Evolutionary conservation across 2,113 vertebrate genomes (phyloP).

Genomic region (Agelaius tricolor): DNA sequence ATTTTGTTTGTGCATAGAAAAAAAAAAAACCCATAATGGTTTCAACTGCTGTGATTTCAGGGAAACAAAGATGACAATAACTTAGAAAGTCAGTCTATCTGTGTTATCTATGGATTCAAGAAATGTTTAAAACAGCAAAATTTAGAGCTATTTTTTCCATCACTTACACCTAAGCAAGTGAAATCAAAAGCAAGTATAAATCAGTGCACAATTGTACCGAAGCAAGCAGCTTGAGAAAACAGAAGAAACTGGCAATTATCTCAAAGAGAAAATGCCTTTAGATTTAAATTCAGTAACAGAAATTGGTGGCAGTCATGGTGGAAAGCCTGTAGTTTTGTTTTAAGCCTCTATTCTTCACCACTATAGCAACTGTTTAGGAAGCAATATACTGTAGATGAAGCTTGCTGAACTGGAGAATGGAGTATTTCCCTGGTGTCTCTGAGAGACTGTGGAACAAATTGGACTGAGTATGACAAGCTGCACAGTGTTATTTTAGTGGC

Average conservation of each 20-base stretch:
- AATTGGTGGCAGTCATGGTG: neutral
- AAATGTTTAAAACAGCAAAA: slow-evolving; percentile 28
- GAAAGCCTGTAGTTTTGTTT: neutral
- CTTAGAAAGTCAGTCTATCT: slow-evolving; percentile 28
- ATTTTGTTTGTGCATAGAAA: slow-evolving; percentile 30
- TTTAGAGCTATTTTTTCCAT: slow-evolving; percentile 1
- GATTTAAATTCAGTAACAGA: neutral
- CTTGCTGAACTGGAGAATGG: slow-evolving; percentile 43
- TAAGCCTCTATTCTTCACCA: neutral
- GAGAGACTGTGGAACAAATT: slow-evolving; percentile 54
- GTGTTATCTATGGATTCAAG: neutral
- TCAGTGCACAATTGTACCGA: neutral
- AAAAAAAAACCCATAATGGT: neutral
- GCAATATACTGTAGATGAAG: slow-evolving; percentile 51
- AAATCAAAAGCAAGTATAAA: slow-evolving; percentile 23
- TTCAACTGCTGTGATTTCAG: neutral
- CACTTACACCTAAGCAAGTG: neutral
- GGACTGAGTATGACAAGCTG: slow-evolving; percentile 58
- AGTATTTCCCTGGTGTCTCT: slow-evolving; percentile 62
- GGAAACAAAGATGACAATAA: slow-evolving; percentile 33
- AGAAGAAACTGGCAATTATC: neutral
- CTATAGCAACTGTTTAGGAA: slow-evolving; percentile 26
- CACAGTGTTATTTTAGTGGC: slow-evolving; percentile 51
- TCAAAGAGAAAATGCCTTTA: neutral
- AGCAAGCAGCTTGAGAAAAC: neutral